Evolutionary conservation across 2,888 invertebrate species (phyloP).

Genomic region (Cephonodes hylas): DNA sequence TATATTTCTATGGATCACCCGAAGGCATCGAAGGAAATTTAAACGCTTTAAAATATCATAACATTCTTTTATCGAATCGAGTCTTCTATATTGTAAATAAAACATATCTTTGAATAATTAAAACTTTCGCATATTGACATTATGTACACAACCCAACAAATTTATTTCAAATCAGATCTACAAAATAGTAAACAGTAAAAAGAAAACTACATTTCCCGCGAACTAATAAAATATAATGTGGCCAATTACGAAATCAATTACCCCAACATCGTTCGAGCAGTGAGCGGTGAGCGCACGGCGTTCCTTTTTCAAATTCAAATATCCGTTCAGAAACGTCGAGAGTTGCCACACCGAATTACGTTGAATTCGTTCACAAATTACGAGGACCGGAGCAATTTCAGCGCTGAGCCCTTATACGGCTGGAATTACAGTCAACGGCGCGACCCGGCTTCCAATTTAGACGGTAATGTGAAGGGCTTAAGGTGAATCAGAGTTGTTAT

Average conservation of each 20-base stretch:
- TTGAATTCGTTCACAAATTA: slow-evolving; percentile 14
- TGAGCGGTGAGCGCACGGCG: too few relatives aligned
- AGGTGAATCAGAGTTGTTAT: slow-evolving; percentile 20
- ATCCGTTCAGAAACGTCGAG: neutral
- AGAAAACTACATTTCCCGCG: too few relatives aligned
- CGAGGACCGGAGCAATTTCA: slow-evolving; percentile 16
- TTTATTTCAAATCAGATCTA: too few relatives aligned
- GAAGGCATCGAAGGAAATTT: too few relatives aligned
- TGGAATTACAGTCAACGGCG: slow-evolving; percentile 14
- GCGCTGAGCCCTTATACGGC: slow-evolving; percentile 17
- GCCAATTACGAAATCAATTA: neutral
- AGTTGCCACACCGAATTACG: slow-evolving; percentile 14
- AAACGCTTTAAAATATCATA: too few relatives aligned
- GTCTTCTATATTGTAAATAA: too few relatives aligned
- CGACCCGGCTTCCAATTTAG: slow-evolving; percentile 20
- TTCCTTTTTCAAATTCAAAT: slow-evolving; percentile 6
- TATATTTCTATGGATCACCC: too few relatives aligned
- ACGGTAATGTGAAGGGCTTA: slow-evolving; percentile 21
- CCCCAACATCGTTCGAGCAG: neutral
- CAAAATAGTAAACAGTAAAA: too few relatives aligned
- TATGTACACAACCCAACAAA: too few relatives aligned
- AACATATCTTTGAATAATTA: too few relatives aligned
- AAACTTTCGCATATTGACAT: too few relatives aligned
- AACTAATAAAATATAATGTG: neutral
- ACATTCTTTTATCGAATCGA: too few relatives aligned